phyloP scores from a whole-genome alignment of 2,797 vertebrate species.

The Hylomyscus alleni region DNA sequence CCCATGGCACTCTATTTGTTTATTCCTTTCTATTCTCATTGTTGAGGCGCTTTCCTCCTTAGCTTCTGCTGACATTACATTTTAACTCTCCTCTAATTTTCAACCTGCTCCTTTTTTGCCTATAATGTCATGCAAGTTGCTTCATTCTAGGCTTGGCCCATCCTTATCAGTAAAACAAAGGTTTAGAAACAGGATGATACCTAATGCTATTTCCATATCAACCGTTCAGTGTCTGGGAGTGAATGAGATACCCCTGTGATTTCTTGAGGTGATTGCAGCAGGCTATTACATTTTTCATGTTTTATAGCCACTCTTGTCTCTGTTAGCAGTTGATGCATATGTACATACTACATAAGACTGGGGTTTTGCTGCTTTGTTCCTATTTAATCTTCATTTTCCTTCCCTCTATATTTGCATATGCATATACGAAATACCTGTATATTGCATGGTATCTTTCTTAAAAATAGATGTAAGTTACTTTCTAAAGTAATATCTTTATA shows the following conservation, averaged over 20 bases:
- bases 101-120: neutral
- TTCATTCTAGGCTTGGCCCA: conserved; percentile 29
- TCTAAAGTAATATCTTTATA: conserved; percentile 53
- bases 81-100: conserved; percentile 54
- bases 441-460: conserved; percentile 33
- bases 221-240: conserved; percentile 12
- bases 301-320: conserved; percentile 31
- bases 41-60: conserved; percentile 17
- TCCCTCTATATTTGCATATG: conserved; percentile 36
- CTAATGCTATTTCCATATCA: conserved; percentile 34
- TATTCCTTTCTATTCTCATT: neutral
- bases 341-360: conserved; percentile 25
- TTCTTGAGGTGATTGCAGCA: conserved; percentile 26
- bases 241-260: neutral
- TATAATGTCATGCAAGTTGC: conserved; percentile 15
- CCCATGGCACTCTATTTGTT: neutral
- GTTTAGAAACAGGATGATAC: neutral
- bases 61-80: conserved; percentile 11
- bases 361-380: conserved; percentile 52
- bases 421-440: conserved; percentile 46
- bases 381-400: conserved; percentile 57
- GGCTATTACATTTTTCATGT: conserved; percentile 49
- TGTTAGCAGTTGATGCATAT: conserved; percentile 42
- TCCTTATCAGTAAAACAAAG: conserved; percentile 43
- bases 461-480: conserved; percentile 60